phyloP scores from a whole-genome alignment of 2,888 invertebrate species.

The Xanthorhoe spadicearia region DNA sequence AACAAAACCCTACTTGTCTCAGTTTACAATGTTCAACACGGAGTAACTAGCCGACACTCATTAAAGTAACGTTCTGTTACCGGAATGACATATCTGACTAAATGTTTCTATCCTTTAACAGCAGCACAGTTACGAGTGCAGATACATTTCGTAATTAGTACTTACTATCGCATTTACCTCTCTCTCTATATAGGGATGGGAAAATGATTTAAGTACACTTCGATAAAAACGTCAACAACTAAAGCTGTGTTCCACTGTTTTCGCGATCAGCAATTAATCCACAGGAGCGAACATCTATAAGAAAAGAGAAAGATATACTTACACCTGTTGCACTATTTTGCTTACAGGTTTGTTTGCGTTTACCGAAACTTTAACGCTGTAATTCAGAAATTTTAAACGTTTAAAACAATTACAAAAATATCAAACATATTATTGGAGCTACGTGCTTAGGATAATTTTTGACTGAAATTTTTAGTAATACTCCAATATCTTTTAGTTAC shows the following conservation, averaged over 20 bases:
- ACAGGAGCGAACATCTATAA: too few relatives aligned
- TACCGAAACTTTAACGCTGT: not conserved
- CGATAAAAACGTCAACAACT: slow-evolving; percentile 47
- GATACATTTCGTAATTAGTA: slow-evolving; percentile 74
- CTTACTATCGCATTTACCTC: slow-evolving; percentile 59
- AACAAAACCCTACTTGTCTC: slow-evolving; percentile 65
- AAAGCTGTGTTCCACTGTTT: not conserved
- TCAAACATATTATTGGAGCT: too few relatives aligned
- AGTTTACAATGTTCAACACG: slow-evolving; percentile 72
- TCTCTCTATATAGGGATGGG: slow-evolving; percentile 64
- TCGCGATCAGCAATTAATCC: not conserved
- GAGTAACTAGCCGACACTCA: slow-evolving; percentile 70
- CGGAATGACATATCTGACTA: slow-evolving; percentile 78
- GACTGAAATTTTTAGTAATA: too few relatives aligned
- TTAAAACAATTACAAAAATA: not conserved
- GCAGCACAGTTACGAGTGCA: slow-evolving; percentile 70
- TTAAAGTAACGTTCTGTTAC: slow-evolving; percentile 77
- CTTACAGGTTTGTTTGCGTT: not conserved
- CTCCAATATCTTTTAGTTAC: too few relatives aligned
- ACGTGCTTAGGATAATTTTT: too few relatives aligned
- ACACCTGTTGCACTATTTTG: too few relatives aligned
- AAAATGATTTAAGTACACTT: slow-evolving; percentile 56
- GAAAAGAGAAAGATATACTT: not conserved
- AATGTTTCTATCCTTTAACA: slow-evolving; percentile 79
- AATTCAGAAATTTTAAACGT: not conserved